Conservation (phyloP, 1,140 invertebrate genomes). For the Caenorhabditis brenneri region DNA sequence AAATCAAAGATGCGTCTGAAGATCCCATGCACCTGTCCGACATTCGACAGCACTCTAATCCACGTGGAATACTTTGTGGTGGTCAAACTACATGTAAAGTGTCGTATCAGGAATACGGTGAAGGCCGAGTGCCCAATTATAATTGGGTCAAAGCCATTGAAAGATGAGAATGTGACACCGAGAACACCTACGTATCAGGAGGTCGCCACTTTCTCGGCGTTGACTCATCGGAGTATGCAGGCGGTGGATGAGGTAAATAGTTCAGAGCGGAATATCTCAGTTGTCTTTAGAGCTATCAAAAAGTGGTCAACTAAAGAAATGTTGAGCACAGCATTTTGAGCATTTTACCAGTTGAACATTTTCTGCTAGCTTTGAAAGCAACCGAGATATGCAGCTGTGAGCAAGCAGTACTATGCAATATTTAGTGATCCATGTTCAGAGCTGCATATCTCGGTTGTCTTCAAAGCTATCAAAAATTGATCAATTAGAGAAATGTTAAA, state of each 20-base stretch:
- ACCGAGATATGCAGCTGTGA: no score
- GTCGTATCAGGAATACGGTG: constrained; percentile 12
- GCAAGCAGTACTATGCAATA: no score
- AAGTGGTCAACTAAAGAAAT: no score
- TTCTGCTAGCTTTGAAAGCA: no score
- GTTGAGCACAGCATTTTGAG: no score
- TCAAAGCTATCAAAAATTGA: no score
- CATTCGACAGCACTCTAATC: constrained; percentile 35
- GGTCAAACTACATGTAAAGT: constrained; percentile 24
- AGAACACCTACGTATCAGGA: constrained; percentile 2
- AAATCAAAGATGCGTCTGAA: constrained; percentile 17
- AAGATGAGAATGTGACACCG: not conserved
- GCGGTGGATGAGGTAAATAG: not conserved
- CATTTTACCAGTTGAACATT: no score
- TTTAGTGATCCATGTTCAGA: no score
- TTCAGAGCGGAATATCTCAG: not conserved
- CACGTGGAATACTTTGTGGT: constrained; percentile 29
- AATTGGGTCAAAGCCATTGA: not conserved
- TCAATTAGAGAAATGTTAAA: no score
- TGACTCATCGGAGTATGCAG: constrained; percentile 6
- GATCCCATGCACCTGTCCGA: not conserved
- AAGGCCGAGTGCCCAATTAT: constrained; percentile 5
- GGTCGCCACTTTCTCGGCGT: constrained; percentile 33
- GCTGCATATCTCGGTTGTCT: no score
- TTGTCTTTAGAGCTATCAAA: no score